A percentile compares a stretch with the other conserved stretches of the same genome.
Conservation (phyloP, 2,113 vertebrate species). For the Oncorhynchus nerka region DNA sequence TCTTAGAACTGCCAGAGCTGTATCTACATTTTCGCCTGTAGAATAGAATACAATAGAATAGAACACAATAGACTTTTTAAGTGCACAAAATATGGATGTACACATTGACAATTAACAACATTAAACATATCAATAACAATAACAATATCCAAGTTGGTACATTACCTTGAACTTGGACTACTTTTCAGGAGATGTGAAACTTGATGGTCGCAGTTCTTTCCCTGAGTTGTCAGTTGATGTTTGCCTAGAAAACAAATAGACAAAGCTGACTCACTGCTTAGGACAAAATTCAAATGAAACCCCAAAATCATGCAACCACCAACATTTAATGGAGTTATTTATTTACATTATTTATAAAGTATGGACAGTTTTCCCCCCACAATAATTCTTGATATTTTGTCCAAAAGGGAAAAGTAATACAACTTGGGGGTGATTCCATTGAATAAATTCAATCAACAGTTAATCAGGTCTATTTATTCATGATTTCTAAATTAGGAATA, state of each 20-base stretch:
- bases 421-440: too few species aligned
- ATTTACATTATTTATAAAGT: neutral
- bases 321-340: neutral
- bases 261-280: neutral
- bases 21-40: constrained; percentile 70
- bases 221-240: constrained; percentile 69
- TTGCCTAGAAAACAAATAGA: constrained; percentile 57
- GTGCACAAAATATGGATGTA: neutral
- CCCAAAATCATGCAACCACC: neutral
- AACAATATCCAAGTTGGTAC: constrained; percentile 39
- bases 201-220: constrained; percentile 70
- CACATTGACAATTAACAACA: neutral
- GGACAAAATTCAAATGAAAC: neutral
- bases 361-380: neutral
- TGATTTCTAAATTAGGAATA: too few species aligned
- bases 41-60: neutral
- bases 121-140: neutral
- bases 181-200: constrained; percentile 72
- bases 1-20: constrained; percentile 55
- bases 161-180: constrained; percentile 78
- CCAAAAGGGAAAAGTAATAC: neutral
- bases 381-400: neutral
- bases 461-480: too few species aligned
- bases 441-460: too few species aligned
- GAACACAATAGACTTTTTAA: neutral